A percentile compares a stretch with the other conserved stretches of the same genome.
Evolutionary conservation across 2,113 vertebrate species (phyloP).

Genomic region (Mirounga angustirostris): DNA sequence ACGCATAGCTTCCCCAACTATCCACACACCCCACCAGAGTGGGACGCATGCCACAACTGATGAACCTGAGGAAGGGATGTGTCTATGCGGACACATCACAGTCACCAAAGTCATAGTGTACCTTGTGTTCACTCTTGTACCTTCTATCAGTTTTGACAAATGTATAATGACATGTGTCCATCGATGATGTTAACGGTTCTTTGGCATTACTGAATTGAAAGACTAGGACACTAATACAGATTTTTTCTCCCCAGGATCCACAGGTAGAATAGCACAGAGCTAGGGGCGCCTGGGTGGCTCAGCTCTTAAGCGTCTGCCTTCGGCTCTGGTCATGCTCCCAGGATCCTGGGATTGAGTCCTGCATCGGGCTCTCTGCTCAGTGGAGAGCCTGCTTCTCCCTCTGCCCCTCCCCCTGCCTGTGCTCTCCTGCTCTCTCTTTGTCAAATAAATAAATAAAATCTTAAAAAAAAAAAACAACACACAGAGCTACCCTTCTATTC

Average conservation of each 20-base stretch:
- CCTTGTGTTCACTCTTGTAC: background rate
- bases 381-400: too few relatives aligned
- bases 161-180: fast-evolving
- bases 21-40: background rate
- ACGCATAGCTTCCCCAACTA: fast-evolving
- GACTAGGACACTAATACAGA: background rate
- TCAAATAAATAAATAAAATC: too few relatives aligned
- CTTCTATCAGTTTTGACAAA: background rate
- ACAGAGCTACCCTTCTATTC: background rate
- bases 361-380: too few relatives aligned
- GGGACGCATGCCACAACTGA: too few relatives aligned
- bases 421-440: too few relatives aligned
- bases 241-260: background rate
- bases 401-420: too few relatives aligned
- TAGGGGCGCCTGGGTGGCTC: too few relatives aligned
- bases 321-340: too few relatives aligned
- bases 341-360: too few relatives aligned
- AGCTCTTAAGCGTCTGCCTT: too few relatives aligned
- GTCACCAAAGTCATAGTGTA: background rate
- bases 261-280: background rate
- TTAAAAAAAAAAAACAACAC: background rate
- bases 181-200: background rate
- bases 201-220: background rate
- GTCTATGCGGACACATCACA: fast-evolving
- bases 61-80: background rate